Evolutionary conservation across 2,888 invertebrate genomes (phyloP), one percentile per base, ranked within the genome.

Genomic region (Brachypalpus laphriformis): DNA sequence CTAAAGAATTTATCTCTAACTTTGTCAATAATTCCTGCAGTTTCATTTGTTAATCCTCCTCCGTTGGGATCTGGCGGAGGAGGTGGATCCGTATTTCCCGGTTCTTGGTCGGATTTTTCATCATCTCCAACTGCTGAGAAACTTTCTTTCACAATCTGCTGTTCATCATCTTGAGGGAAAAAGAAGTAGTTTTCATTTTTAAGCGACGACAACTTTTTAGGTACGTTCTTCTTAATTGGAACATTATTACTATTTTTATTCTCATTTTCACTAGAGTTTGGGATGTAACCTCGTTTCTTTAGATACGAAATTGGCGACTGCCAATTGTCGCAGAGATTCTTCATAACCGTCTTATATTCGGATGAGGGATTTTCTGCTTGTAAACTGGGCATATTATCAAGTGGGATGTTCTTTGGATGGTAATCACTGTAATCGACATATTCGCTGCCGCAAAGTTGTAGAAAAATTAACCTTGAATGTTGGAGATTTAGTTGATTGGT

Each of bases 1-100:
- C 82, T 87, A 25, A 87, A 78, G 49, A 87, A 87, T 66, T 87
- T 87, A 74, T 88, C 78, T 74, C 76, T 77, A 42, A 88, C 87
- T 77, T 85, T 85, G 31, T 76, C 63, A 20, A 87, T 74, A 28
- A 88, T 82, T 31, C 87, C 78, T 54, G 51, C 40, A 8, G 82
- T 77, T 40, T 85, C 68, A 40, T 75, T 71, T 65, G 72, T 34
- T 6, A 37, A 8, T 16, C 25, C 25, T 49, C 14, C 9, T 2
- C 14, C 3, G n/a, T n/a, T n/a, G n/a, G 1, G 14, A n/a, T 20
- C 57, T 5, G 34, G 40, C 2, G 14, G 11, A 5, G 22, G 3
- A 5, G 22, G 6, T 0, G 37, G 4, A 22, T 61, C 59, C 1
- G 59, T 59, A 14, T 66, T 25, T n/a, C 4, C 11, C 8, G 5